Evolutionary conservation across 2,888 invertebrate species (phyloP), one percentile per base, ranked within the genome.

Genomic region (Cheilosia scutellata): DNA sequence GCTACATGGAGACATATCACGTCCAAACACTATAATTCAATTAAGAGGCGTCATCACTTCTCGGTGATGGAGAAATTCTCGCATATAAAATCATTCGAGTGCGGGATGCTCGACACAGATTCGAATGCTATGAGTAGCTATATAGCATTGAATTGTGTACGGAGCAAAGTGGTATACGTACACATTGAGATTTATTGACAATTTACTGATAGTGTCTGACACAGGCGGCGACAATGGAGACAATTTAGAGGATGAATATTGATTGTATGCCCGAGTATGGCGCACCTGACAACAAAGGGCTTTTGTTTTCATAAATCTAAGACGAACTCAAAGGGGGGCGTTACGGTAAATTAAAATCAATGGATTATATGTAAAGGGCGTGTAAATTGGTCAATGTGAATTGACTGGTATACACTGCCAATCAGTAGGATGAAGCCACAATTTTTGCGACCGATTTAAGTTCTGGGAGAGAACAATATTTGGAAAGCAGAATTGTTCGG

Each of bases 111-210:
- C 13, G 11, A 44, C 42, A 44, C 5, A 20, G 42, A 29, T 7
- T 9, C 25, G 29, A 60, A 6, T 33, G 3, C 9, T 33, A 11
- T 11, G 37, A 37, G 37, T 3, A 33, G 7, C 33, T 25, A 40
- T 16, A 37, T 13, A 42, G 2, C 20, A 20, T 20, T 20, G 29
- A n/a, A 42, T 29, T 60, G 6, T 29, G 16, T 16, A 16, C 9
- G 1, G 42, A 4, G 29, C 27, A 29, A 42, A 60, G 60, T 60
- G 27, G 27, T 29, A 20, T 20, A 7, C 42, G 60, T 44, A n/a
- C 60, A 60, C 42, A 42, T 60, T 20, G 29, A n/a, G 60, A 60
- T 60, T 60, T 60, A 44, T 60, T 60, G 60, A 9, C 60, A 47
- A 42, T 60, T 42, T 42, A 25, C 37, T 13, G 57, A 58, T 42